Conservation (phyloP, 2,797 vertebrate genomes). For the Typhlichthys subterraneus region DNA sequence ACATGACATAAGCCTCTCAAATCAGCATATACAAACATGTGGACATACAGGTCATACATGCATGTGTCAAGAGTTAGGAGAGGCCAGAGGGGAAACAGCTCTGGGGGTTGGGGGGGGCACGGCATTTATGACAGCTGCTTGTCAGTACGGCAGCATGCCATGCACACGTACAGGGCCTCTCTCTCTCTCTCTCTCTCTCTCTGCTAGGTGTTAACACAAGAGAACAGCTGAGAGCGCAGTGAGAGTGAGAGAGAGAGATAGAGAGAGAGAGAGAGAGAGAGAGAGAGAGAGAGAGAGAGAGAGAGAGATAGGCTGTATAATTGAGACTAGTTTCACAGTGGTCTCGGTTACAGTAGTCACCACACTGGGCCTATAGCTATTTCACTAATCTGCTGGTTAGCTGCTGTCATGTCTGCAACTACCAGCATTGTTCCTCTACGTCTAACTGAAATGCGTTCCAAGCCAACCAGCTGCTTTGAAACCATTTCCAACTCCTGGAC, state of each 20-base stretch:
- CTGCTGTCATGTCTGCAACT: background rate
- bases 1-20: no score
- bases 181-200: slow-evolving; percentile 15
- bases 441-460: background rate
- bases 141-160: slow-evolving; percentile 34
- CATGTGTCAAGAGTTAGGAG: slow-evolving; percentile 3
- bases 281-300: slow-evolving; percentile 13
- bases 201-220: slow-evolving; percentile 65
- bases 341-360: background rate
- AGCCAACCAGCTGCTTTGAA: slow-evolving; percentile 12
- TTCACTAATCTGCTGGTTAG: slow-evolving; percentile 15
- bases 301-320: background rate
- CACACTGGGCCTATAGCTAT: slow-evolving; percentile 22
- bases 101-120: slow-evolving; percentile 46
- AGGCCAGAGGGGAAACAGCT: slow-evolving; percentile 36
- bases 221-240: slow-evolving; percentile 65
- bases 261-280: slow-evolving; percentile 13
- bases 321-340: no score
- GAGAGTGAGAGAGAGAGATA: slow-evolving; percentile 9
- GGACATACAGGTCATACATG: background rate
- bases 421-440: background rate
- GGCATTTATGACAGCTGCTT: slow-evolving; percentile 74
- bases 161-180: background rate
- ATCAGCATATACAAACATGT: slow-evolving; percentile 6
- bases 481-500: slow-evolving; percentile 4